Evolutionary conservation across 2,797 vertebrate genomes (phyloP).

Genomic region (Gastrophryne carolinensis): DNA sequence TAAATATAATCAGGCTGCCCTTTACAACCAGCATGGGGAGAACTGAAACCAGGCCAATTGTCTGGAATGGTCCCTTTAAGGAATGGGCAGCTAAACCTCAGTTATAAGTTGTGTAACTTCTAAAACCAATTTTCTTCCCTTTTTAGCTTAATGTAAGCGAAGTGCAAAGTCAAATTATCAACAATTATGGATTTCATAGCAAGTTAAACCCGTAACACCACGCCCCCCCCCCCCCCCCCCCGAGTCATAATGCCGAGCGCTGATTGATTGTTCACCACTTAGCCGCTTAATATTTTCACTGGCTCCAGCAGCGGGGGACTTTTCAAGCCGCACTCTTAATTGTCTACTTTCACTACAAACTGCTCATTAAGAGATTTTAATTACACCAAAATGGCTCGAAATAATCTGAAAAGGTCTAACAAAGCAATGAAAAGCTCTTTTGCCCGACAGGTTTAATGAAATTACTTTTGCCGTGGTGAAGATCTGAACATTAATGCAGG

Average conservation of each 20-base stretch:
- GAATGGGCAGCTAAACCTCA: too few species aligned
- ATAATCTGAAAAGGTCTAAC: constrained; percentile 19
- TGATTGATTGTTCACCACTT: not conserved
- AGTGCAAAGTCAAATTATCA: not conserved
- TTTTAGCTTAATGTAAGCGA: not conserved
- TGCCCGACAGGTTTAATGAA: constrained; percentile 18
- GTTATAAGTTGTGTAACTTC: too few species aligned
- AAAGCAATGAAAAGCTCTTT: constrained; percentile 11
- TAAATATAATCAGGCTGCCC: too few species aligned
- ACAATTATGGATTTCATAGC: not conserved
- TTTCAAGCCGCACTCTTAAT: constrained; percentile 1
- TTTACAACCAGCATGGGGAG: too few species aligned
- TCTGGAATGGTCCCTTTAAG: too few species aligned
- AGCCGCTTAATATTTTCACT: not conserved
- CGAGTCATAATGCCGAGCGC: not conserved
- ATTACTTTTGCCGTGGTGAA: not conserved
- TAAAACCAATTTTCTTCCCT: not conserved
- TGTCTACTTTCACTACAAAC: constrained; percentile 23
- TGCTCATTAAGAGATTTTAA: constrained; percentile 23
- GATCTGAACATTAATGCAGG: not conserved
- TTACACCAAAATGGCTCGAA: constrained; percentile 33
- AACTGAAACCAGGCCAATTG: too few species aligned
- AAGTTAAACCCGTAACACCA: not conserved
- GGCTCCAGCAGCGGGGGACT: constrained; percentile 18
- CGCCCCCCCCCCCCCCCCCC: not conserved